Evolutionary conservation across 2,797 vertebrate genomes (phyloP), one percentile per base, ranked within the genome.

Genomic region (Liparis tanakae): DNA sequence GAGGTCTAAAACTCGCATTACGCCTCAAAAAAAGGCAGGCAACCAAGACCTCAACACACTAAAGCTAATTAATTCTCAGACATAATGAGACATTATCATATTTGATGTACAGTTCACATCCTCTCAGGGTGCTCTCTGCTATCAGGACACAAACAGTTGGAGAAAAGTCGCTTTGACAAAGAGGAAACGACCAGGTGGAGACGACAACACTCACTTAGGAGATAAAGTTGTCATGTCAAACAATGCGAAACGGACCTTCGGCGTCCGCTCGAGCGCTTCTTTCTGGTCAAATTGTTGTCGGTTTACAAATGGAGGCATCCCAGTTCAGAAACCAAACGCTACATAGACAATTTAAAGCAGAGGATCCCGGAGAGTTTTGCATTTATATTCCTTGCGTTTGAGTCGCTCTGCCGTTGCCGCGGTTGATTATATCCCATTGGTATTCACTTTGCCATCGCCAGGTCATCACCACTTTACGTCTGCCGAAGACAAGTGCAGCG

Each of bases 1-100:
- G 91, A 94, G 91, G 89, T 91, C 90, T 91, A 88, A 93, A 91
- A 93, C 87, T 92, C 86, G 72, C 89, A 90, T 90, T 92, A 90
- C 4, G 82, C 78, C 86, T 89, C 74, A 88, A 87, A 87, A 86
- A 88, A 84, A 88, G 58, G 83, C 85, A 89, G 84, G 84, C 85
- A 90, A 90, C 79, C 85, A 88, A 82, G 81, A 90, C 85, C 85
- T 80, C 75, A 75, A 86, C 86, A 90, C 85, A 88, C 75, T 89
- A 84, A 76, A 87, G 88, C 87, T 91, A 92, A 92, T 93, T 92
- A 84, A 90, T 91, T 92, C 83, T 87, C 70, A 81, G 73, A 81
- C 82, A 82, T 86, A 87, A 90, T 86, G 85, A 89, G 87, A 86
- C 87, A 75, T 86, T 88, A 88, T 85, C 76, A 77, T 82, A 75